Conservation (phyloP, 2,888 invertebrate species). For the Euplagia quadripunctaria region DNA sequence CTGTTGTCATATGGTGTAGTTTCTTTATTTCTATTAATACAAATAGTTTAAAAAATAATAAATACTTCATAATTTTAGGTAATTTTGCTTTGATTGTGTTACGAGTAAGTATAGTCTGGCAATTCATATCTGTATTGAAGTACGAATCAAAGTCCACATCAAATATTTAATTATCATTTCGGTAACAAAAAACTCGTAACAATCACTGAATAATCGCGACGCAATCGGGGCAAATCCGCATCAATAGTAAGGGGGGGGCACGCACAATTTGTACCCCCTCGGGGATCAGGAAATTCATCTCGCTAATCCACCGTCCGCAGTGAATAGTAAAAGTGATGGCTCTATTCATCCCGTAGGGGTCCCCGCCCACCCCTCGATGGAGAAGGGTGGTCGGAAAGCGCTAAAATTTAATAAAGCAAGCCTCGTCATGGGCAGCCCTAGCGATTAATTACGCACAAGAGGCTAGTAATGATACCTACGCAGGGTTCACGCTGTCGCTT, state of each 20-base stretch:
- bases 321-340: slow-evolving; percentile 87
- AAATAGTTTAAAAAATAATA: too few relatives aligned
- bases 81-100: too few relatives aligned
- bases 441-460: slow-evolving; percentile 86
- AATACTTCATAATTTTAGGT: too few relatives aligned
- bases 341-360: slow-evolving; percentile 76
- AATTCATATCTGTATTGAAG: background rate
- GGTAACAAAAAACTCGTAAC: slow-evolving; percentile 28
- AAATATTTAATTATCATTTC: slow-evolving; percentile 32
- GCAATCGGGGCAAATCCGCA: slow-evolving; percentile 71
- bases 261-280: slow-evolving; percentile 74
- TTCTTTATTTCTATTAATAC: too few relatives aligned
- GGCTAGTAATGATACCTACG: slow-evolving; percentile 77
- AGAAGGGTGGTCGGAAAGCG: slow-evolving; percentile 68
- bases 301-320: slow-evolving; percentile 80
- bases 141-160: background rate
- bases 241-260: slow-evolving; percentile 60
- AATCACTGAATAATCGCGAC: slow-evolving; percentile 62
- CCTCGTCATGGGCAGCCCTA: slow-evolving; percentile 73
- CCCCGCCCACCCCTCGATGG: slow-evolving; percentile 27
- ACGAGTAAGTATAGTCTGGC: too few relatives aligned
- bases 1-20: too few relatives aligned
- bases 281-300: slow-evolving; percentile 83
- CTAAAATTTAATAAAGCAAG: slow-evolving; percentile 87
- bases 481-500: slow-evolving; percentile 61